Evolutionary conservation across 92 coral and sea anemone species (phyloP).

Genomic region (Paragorgia papillata): DNA sequence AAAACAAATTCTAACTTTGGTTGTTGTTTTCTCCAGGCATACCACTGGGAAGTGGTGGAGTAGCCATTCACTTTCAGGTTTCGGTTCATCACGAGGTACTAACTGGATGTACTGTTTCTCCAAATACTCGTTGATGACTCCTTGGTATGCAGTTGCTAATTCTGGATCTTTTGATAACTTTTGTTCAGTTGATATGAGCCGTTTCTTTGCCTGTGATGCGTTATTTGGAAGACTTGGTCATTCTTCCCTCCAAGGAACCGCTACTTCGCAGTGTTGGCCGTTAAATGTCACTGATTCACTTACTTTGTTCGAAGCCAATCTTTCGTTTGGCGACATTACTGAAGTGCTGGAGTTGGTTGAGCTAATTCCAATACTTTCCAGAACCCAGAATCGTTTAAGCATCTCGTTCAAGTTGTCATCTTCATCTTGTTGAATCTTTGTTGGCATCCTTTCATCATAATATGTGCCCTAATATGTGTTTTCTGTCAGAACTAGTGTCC

Average conservation of each 20-base stretch:
- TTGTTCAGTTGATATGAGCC: conserved; percentile 26
- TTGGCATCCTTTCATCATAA: background rate
- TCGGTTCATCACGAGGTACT: conserved; percentile 32
- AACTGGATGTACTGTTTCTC: background rate
- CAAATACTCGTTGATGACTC: conserved; percentile 13
- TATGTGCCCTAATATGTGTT: too few relatives aligned
- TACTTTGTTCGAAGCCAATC: conserved; percentile 48
- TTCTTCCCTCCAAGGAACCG: conserved; percentile 57
- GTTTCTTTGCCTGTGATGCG: conserved; percentile 18
- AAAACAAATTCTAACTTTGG: background rate
- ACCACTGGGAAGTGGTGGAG: conserved; percentile 31
- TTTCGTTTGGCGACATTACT: conserved; percentile 57
- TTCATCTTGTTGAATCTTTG: background rate
- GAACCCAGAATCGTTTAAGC: conserved; percentile 67
- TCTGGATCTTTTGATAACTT: conserved; percentile 28
- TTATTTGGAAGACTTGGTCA: conserved; percentile 50
- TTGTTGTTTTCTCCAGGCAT: conserved; percentile 6
- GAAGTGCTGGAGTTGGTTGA: conserved; percentile 38
- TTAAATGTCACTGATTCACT: conserved; percentile 52
- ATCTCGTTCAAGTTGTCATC: conserved; percentile 48
- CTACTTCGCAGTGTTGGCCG: conserved; percentile 49
- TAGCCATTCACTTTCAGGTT: conserved; percentile 12
- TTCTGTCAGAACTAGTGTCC: too few relatives aligned
- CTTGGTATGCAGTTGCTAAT: conserved; percentile 15
- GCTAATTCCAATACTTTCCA: conserved; percentile 60